Percentiles rank a stretch among this genome's conserved stretches.
Conservation (phyloP, 2,888 invertebrate genomes). For the Perdita meconis region DNA sequence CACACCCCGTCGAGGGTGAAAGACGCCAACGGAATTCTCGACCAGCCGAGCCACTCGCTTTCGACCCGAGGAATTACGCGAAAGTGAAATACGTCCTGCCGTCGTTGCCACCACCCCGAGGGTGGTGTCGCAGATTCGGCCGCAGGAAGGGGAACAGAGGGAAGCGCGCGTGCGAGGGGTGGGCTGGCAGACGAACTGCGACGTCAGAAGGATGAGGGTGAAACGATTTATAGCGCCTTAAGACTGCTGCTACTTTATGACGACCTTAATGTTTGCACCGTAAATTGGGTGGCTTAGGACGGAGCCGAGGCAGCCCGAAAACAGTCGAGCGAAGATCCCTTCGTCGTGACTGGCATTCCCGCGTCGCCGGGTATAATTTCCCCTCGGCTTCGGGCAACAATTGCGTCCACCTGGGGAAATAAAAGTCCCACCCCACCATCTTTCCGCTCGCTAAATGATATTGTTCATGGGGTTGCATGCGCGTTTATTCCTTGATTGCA, state of each 20-base stretch:
- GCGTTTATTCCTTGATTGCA: no score
- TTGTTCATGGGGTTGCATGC: no score
- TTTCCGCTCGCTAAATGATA: no score
- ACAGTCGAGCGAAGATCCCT: slow-evolving; percentile 66
- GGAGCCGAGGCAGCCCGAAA: slow-evolving; percentile 64
- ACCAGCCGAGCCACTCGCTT: slow-evolving; percentile 40
- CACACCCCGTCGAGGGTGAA: slow-evolving; percentile 22
- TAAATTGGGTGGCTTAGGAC: slow-evolving; percentile 72
- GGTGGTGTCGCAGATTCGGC: slow-evolving; percentile 54
- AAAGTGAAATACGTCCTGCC: slow-evolving; percentile 63
- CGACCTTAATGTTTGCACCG: slow-evolving; percentile 74
- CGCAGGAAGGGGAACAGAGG: slow-evolving; percentile 32
- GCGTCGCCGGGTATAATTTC: slow-evolving; percentile 53
- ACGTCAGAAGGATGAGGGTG: slow-evolving; percentile 47
- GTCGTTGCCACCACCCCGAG: background rate
- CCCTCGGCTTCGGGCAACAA: slow-evolving; percentile 11
- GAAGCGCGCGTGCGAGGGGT: slow-evolving; percentile 21
- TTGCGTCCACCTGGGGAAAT: slow-evolving; percentile 10
- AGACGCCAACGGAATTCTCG: slow-evolving; percentile 41
- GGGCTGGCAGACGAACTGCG: slow-evolving; percentile 32
- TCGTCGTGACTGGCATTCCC: slow-evolving; percentile 63
- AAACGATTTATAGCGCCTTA: slow-evolving; percentile 70
- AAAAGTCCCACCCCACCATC: slow-evolving; percentile 6
- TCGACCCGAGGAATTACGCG: slow-evolving; percentile 46
- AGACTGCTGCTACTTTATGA: slow-evolving; percentile 71